Percentiles rank a stretch among this genome's conserved stretches.
Evolutionary conservation across 2,113 vertebrate genomes (phyloP).

Genomic region (Malurus melanocephalus): DNA sequence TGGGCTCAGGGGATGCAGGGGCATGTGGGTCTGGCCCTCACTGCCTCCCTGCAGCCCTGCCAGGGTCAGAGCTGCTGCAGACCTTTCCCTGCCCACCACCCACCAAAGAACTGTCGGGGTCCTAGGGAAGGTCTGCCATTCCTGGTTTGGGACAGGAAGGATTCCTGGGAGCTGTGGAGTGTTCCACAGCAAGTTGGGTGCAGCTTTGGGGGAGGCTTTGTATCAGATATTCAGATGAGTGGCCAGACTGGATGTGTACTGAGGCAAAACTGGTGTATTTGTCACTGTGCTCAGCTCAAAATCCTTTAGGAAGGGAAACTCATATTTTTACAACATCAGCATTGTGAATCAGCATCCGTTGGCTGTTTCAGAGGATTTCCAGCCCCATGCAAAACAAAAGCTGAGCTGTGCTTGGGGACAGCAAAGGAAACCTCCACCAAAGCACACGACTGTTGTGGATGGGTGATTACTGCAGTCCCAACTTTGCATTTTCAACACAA

Average conservation of each 20-base stretch:
- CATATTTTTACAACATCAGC: neutral
- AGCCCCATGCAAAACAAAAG: neutral
- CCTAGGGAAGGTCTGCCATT: neutral
- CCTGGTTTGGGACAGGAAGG: fast-evolving
- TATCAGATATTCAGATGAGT: neutral
- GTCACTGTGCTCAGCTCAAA: neutral
- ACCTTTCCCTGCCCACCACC: neutral
- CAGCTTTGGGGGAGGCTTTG: neutral
- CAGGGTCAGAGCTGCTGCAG: neutral
- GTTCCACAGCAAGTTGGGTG: neutral
- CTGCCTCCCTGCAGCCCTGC: neutral
- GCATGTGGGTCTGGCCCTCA: fast-evolving
- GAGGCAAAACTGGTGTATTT: neutral
- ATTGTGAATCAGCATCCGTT: neutral
- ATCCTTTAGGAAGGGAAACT: neutral
- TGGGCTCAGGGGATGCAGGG: neutral
- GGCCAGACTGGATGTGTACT: neutral
- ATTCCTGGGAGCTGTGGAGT: neutral
- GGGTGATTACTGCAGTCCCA: neutral
- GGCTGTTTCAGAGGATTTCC: neutral
- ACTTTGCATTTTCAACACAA: neutral
- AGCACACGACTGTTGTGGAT: neutral
- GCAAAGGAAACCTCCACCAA: neutral
- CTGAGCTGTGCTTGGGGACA: neutral
- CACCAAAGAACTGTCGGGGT: fast-evolving